Conservation (phyloP, 2,888 invertebrate species). For the Anticlea derivata region DNA sequence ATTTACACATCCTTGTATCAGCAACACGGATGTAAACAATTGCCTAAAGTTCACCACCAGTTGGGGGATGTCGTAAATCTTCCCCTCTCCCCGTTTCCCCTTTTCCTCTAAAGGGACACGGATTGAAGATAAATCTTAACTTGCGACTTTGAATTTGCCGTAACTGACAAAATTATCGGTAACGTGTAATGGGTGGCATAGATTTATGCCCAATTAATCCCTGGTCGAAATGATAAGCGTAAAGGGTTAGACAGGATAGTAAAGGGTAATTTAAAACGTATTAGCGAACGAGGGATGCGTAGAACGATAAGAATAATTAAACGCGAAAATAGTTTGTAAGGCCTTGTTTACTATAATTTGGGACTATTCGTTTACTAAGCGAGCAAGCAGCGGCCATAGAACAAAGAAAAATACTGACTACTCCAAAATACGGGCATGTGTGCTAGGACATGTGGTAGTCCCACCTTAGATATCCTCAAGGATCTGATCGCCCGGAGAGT, state of each 20-base stretch:
- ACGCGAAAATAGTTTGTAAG: neutral
- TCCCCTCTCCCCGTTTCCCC: conserved; percentile 2
- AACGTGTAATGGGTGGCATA: conserved; percentile 27
- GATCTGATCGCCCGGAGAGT: too few relatives aligned
- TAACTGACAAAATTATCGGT: conserved; percentile 36
- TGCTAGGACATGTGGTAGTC: too few relatives aligned
- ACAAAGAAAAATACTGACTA: too few relatives aligned
- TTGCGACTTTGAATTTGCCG: conserved; percentile 35
- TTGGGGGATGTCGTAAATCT: conserved; percentile 32
- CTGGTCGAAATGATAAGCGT: conserved; percentile 25
- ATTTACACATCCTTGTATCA: conserved; percentile 12
- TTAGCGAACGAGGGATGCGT: neutral
- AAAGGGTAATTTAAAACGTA: conserved; percentile 11
- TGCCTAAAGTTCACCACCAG: conserved; percentile 29
- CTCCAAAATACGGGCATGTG: too few relatives aligned
- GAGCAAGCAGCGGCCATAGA: too few relatives aligned
- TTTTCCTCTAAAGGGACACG: conserved; percentile 20
- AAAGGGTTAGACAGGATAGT: conserved; percentile 4
- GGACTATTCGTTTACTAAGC: too few relatives aligned
- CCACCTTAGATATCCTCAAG: too few relatives aligned
- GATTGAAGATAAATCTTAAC: conserved; percentile 32
- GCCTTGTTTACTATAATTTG: too few relatives aligned
- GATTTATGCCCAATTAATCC: conserved; percentile 38
- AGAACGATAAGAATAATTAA: neutral
- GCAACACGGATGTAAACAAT: conserved; percentile 31